Evolutionary conservation across 2,113 vertebrate genomes (phyloP).

Genomic region (Podilymbus podiceps): DNA sequence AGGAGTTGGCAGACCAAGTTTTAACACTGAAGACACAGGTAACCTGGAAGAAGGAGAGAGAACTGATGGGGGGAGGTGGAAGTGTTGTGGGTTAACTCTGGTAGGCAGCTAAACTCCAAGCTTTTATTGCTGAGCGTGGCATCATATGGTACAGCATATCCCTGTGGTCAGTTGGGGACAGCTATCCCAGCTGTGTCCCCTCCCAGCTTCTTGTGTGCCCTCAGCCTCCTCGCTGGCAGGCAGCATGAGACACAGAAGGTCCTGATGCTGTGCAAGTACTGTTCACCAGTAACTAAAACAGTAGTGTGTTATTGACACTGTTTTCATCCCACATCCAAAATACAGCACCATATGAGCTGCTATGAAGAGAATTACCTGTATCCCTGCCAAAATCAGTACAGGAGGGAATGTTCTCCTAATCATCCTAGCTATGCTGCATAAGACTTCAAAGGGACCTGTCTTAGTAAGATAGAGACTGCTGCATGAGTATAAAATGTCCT

Average conservation of each 20-base stretch:
- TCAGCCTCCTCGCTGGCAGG: background rate
- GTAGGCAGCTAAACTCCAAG: background rate
- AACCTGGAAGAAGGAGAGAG: background rate
- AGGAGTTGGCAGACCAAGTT: constrained; percentile 93
- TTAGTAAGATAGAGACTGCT: background rate
- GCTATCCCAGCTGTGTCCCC: background rate
- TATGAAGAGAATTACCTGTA: background rate
- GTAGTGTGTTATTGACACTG: background rate
- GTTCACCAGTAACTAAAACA: background rate
- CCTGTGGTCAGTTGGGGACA: background rate
- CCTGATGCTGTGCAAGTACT: background rate
- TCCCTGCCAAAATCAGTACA: background rate
- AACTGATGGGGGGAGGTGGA: background rate
- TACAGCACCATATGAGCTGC: background rate
- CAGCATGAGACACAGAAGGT: background rate
- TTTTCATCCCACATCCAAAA: background rate
- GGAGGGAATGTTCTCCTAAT: background rate
- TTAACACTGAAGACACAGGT: constrained; percentile 96
- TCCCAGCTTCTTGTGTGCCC: background rate
- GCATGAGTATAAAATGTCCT: background rate
- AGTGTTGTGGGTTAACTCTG: background rate
- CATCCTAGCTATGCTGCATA: background rate
- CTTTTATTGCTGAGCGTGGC: background rate
- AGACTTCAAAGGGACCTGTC: background rate
- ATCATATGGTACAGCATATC: background rate